Conservation (phyloP, 2,113 vertebrate genomes). For the Pelodiscus sinensis region DNA sequence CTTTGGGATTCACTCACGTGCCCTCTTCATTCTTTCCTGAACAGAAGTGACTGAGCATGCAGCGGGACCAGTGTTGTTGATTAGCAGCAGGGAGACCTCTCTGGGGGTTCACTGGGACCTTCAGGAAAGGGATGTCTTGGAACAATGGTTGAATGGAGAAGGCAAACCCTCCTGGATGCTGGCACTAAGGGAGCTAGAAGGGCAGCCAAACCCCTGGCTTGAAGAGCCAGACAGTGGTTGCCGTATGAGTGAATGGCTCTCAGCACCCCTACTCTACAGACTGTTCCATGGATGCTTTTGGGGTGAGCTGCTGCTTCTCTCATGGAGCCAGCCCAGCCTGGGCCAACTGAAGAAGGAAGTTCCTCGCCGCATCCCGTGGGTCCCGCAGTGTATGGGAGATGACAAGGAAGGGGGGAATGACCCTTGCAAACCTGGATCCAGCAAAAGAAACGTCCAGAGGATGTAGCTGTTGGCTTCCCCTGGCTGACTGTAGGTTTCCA, state of each 20-base stretch:
- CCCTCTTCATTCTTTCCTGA: not conserved
- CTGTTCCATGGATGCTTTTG: no score
- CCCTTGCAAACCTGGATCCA: not conserved
- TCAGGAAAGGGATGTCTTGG: not conserved
- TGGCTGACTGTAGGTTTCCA: not conserved
- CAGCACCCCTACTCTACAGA: no score
- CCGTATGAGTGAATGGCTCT: no score
- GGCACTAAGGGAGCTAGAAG: no score
- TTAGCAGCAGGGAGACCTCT: not conserved
- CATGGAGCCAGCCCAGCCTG: not conserved
- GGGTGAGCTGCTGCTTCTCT: not conserved
- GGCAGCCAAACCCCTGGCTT: no score
- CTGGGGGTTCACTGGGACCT: not conserved
- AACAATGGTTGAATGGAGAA: not conserved
- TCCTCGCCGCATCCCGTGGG: no score
- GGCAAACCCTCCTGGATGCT: not conserved
- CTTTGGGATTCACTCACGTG: not conserved
- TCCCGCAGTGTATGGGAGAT: not conserved
- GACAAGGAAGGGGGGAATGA: not conserved
- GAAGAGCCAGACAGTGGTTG: no score
- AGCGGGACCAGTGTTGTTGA: not conserved
- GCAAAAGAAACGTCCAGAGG: not conserved
- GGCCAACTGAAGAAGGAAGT: not conserved
- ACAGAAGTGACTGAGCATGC: not conserved
- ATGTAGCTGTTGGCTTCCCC: not conserved